Conservation (phyloP, 2,797 vertebrate genomes). For the Gymnoscopelus braueri region DNA sequence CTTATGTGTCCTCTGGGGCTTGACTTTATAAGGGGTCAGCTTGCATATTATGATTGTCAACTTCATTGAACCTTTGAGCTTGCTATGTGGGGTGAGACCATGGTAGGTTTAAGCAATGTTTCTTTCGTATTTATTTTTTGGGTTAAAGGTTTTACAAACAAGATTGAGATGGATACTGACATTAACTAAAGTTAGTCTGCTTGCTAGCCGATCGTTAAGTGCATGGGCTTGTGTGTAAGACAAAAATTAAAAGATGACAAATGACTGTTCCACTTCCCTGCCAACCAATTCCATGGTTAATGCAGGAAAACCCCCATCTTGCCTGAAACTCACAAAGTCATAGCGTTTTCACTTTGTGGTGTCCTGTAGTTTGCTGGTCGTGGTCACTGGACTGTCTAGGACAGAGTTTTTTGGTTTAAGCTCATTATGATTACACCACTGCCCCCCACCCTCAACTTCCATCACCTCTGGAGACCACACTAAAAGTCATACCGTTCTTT, state of each 20-base stretch:
- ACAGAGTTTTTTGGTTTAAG: constrained; percentile 4
- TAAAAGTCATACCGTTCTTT: neutral
- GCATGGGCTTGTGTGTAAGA: neutral
- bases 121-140: too few species aligned
- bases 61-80: constrained; percentile 10
- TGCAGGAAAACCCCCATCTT: constrained; percentile 9
- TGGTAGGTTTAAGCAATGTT: neutral
- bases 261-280: constrained; percentile 12
- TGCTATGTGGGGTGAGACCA: neutral
- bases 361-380: neutral
- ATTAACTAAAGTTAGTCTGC: neutral
- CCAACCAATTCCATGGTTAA: constrained; percentile 16
- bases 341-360: neutral
- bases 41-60: constrained; percentile 15
- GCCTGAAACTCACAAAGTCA: constrained; percentile 12
- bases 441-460: neutral
- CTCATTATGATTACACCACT: neutral
- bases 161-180: neutral
- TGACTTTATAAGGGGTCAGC: constrained; percentile 1
- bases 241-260: neutral
- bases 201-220: neutral
- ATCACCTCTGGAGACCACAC: neutral
- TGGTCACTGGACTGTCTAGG: neutral
- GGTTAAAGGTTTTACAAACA: neutral
- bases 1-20: constrained; percentile 11